Evolutionary conservation across 1,140 invertebrate genomes (phyloP).

Genomic region (Choristoneura fumiferana): DNA sequence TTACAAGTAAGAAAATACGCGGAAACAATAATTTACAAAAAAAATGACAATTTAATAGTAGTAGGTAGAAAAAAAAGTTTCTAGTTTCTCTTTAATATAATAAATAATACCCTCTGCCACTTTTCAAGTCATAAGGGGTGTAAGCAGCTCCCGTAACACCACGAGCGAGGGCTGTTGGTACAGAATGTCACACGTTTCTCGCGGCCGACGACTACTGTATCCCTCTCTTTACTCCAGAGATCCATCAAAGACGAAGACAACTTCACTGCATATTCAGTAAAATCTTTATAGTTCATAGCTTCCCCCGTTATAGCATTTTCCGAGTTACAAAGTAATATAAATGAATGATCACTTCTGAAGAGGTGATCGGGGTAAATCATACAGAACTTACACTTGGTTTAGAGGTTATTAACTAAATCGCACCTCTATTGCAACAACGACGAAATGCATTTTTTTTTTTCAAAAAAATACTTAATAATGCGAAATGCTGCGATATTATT

Average conservation of each 20-base stretch:
- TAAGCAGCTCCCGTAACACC: constrained; percentile 52
- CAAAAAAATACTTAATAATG: no score
- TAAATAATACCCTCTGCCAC: constrained; percentile 63
- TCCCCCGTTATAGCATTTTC: constrained; percentile 41
- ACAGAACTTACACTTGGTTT: no score
- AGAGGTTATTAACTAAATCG: no score
- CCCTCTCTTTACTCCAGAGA: constrained; percentile 64
- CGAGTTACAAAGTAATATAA: constrained; percentile 30
- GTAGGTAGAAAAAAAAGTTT: no score
- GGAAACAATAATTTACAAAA: no score
- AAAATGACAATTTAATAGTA: no score
- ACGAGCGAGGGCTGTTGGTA: constrained; percentile 78
- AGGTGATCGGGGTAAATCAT: no score
- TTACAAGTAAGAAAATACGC: no score
- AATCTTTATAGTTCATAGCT: constrained; percentile 42
- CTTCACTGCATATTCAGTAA: constrained; percentile 49
- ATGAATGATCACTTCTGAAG: no score
- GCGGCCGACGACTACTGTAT: constrained; percentile 80
- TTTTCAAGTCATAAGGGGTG: constrained; percentile 60
- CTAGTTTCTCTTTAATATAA: not conserved
- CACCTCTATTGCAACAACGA: no score
- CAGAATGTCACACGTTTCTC: constrained; percentile 82
- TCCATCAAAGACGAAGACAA: constrained; percentile 39
- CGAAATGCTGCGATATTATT: no score
- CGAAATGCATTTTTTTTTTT: no score